phyloP scores from a whole-genome alignment of 1,140 invertebrate species.

The Drosophila fuyamai region DNA sequence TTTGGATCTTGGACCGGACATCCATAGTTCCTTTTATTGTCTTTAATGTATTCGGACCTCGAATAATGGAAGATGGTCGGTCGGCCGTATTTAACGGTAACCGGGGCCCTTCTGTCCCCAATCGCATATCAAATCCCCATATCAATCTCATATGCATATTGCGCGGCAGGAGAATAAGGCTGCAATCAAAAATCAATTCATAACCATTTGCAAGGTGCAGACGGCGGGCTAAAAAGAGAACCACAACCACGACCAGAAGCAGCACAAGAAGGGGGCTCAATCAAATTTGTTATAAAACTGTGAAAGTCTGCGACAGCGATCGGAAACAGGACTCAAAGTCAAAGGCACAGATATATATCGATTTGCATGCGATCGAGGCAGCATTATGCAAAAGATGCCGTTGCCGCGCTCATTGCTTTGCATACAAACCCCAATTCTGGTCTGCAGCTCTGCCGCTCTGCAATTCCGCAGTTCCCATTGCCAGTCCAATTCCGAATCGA shows the following conservation, averaged over 20 bases:
- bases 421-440: conserved; percentile 59
- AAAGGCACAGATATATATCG: conserved; percentile 23
- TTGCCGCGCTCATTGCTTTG: conserved; percentile 52
- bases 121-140: conserved; percentile 7
- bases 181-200: conserved; percentile 84
- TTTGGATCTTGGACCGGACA: conserved; percentile 30
- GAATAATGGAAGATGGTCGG: conserved; percentile 2
- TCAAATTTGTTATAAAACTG: conserved; percentile 84
- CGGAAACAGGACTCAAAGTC: conserved; percentile 81
- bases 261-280: conserved; percentile 56
- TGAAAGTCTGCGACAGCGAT: conserved; percentile 79
- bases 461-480: neutral
- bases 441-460: neutral
- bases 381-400: conserved; percentile 66
- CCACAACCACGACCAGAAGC: neutral
- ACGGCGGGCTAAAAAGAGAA: conserved; percentile 37
- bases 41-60: conserved; percentile 9
- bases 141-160: conserved; percentile 54
- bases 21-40: conserved; percentile 16
- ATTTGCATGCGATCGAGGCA: conserved; percentile 67
- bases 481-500: conserved; percentile 20
- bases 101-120: neutral
- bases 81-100: conserved; percentile 50
- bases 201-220: conserved; percentile 83
- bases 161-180: conserved; percentile 25